A percentile compares a stretch with the other conserved stretches of the same genome.
Conservation (phyloP, 2,797 vertebrate species). For the Vespertilio murinus region DNA sequence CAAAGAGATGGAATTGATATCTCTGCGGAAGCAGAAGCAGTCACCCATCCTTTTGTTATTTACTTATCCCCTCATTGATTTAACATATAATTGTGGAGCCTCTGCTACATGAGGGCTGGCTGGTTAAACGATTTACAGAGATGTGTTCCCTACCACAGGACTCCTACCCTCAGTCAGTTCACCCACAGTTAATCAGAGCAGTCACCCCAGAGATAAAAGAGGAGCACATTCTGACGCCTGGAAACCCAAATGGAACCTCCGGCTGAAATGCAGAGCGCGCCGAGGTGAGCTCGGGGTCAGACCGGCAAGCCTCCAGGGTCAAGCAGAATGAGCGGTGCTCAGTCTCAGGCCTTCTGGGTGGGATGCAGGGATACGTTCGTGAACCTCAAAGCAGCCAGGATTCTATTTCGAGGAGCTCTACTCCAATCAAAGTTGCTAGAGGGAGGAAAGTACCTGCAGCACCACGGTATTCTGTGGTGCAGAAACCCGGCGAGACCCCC, state of each 20-base stretch:
- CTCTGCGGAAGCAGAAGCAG: background rate
- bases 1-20: background rate
- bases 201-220: background rate
- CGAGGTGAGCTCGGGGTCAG: background rate
- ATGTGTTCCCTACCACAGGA: background rate
- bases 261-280: background rate
- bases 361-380: background rate
- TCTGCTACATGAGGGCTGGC: background rate
- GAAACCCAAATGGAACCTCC: background rate
- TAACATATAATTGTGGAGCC: background rate
- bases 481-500: background rate
- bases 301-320: background rate
- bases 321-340: background rate
- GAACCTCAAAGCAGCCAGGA: background rate
- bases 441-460: background rate
- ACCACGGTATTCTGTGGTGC: background rate
- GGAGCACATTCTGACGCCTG: background rate
- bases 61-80: background rate
- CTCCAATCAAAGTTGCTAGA: background rate
- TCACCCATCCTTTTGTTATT: background rate
- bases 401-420: background rate
- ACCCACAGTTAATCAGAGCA: background rate
- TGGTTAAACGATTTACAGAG: background rate
- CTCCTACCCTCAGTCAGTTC: background rate
- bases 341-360: background rate